These are phyloP conservation scores for Takifugu flavidus DNA, from an alignment of 2,113 vertebrate species.

Conservation along the genomic window DNA sequence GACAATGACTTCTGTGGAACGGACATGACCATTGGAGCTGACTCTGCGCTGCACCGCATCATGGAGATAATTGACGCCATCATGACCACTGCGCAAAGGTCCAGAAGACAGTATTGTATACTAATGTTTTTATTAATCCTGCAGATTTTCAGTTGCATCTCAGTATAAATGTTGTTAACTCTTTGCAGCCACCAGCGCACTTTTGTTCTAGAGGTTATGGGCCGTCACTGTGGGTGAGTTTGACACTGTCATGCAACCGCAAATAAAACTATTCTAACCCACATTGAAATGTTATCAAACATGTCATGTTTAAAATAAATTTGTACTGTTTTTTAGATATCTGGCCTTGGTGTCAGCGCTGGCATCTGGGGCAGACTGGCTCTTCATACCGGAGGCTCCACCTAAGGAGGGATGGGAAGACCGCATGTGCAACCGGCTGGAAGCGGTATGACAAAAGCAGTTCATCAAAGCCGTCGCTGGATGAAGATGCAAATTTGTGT, in stretches of 20 bases:
- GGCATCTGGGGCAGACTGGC: slow-evolving; percentile 93
- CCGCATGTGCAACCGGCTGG: slow-evolving; percentile 84
- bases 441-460: slow-evolving; percentile 70
- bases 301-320: neutral
- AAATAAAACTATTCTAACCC: too few species aligned
- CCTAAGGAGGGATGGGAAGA: slow-evolving; percentile 90
- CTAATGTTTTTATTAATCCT: too few species aligned
- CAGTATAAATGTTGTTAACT: neutral
- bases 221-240: slow-evolving; percentile 92
- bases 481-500: too few species aligned
- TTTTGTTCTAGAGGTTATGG: slow-evolving; percentile 95
- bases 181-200: slow-evolving; percentile 89
- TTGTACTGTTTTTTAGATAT: slow-evolving; percentile 42
- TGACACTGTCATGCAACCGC: neutral
- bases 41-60: slow-evolving; percentile 91
- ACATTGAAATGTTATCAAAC: too few species aligned
- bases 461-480: neutral
- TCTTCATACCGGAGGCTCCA: slow-evolving; percentile 91
- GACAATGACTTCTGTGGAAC: slow-evolving; percentile 95
- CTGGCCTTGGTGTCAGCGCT: slow-evolving; percentile 83
- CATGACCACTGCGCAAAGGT: slow-evolving; percentile 91
- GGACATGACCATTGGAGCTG: slow-evolving; percentile 93
- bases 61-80: slow-evolving; percentile 92
- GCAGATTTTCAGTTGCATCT: too few species aligned
- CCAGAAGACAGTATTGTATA: neutral